Conservation (phyloP, 2,888 invertebrate species). For the Hydriomena furcata region DNA sequence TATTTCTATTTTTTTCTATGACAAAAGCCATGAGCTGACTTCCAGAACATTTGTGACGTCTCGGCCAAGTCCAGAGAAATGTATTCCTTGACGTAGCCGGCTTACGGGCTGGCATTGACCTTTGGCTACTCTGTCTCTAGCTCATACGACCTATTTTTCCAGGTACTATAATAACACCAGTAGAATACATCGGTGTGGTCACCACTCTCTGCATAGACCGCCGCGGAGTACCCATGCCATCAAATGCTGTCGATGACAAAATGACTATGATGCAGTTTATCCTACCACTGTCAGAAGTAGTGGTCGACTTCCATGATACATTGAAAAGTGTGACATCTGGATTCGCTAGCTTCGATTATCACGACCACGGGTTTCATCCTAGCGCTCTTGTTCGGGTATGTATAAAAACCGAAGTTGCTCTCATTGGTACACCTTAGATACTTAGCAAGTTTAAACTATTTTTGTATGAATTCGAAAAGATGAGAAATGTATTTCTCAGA, state of each 20-base stretch:
- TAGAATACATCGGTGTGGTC: slow-evolving; percentile 87
- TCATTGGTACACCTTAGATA: not conserved
- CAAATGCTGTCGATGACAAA: slow-evolving; percentile 91
- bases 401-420: slow-evolving; percentile 8
- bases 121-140: too few species aligned
- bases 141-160: slow-evolving; percentile 33
- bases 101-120: too few species aligned
- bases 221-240: slow-evolving; percentile 85
- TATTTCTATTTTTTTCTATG: too few species aligned
- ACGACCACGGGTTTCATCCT: slow-evolving; percentile 91
- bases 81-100: too few species aligned
- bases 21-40: too few species aligned
- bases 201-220: slow-evolving; percentile 89
- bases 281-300: slow-evolving; percentile 96
- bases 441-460: too few species aligned
- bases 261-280: slow-evolving; percentile 92
- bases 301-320: slow-evolving; percentile 96
- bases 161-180: slow-evolving; percentile 95
- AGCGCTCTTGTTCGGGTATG: slow-evolving; percentile 91
- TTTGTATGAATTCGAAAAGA: too few species aligned
- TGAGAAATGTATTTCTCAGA: too few species aligned
- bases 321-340: slow-evolving; percentile 96
- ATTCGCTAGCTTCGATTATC: slow-evolving; percentile 97
- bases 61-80: too few species aligned
- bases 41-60: too few species aligned